Base-by-base conservation (phyloP, 1,140 invertebrate genomes). In the Telenomus remus region DNA sequence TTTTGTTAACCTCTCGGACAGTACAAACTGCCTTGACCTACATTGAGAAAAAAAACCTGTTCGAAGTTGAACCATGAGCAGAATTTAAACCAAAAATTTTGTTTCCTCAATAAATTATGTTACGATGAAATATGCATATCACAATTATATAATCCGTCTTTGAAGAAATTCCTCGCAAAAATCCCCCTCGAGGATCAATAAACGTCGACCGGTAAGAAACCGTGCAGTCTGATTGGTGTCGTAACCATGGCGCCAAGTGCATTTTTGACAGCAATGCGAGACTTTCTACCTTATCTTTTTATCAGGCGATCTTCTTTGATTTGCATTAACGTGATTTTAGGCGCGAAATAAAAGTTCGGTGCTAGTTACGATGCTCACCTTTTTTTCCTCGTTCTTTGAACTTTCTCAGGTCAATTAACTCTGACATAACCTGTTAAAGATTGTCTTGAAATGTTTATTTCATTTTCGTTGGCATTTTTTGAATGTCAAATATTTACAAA, bases 261-360 rank as follows among this genome's bases (percentile, higher is more conserved):
- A 53, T 70, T 70, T 55, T 65, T 55, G 56, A 64, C 14, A 13
- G 15, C 37, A 39, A 34, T 6, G 48, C 55, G 19, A 56, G 15
- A 76, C 73, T 76, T 76, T 76, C 73, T 76, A 76, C 60, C 56
- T 76, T 66, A 70, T 70, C 66, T 61, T 65, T 66, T 66, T 76
- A 70, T 76, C 73, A 50, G 55, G 66, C 65, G 60, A 47, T 43
- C 9, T 70, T 76, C 73, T 76, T 42, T 37, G 65, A 37, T n/a
- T 35, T 66, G 61, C 66, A 57, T 51, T 49, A 47, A 50, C 39
- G 54, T 37, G 55, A 61, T 35, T 66, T 56, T 66, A 63, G 46
- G 55, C 66, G 46, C 66, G 47, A 66, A 70, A 69, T 69, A 75
- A 75, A 75, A 64, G 69, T 43, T 55, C 8, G n/a, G 1, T 3